phyloP scores from a whole-genome alignment of 1,140 invertebrate genomes.

The Rhagoletis pomonella region DNA sequence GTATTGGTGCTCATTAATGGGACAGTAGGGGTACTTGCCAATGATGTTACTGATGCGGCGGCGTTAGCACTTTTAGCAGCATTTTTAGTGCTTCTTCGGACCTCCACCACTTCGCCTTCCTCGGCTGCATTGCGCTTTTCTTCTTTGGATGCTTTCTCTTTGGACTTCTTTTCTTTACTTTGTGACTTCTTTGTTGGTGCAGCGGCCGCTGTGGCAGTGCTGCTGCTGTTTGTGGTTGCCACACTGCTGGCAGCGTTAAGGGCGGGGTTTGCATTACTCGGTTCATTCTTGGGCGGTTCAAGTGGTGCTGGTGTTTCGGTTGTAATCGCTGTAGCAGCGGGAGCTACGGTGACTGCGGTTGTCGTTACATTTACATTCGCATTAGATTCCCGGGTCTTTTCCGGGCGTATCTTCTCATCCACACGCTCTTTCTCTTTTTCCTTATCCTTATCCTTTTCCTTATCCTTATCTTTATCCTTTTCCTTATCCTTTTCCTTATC shows the following conservation, averaged over 20 bases:
- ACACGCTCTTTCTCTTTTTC: constrained; percentile 59
- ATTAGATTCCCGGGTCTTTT: constrained; percentile 57
- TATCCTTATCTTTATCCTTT: constrained; percentile 66
- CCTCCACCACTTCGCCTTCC: constrained; percentile 59
- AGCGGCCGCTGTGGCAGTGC: background rate
- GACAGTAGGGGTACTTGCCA: background rate
- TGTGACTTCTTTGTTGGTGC: constrained; percentile 50
- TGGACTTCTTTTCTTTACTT: constrained; percentile 57
- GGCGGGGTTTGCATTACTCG: background rate
- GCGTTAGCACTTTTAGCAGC: constrained; percentile 60
- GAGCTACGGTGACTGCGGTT: background rate
- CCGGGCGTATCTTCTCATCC: constrained; percentile 58
- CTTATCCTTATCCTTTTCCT: constrained; percentile 71
- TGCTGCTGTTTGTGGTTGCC: constrained; percentile 14
- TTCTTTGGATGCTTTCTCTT: constrained; percentile 63
- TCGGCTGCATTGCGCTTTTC: constrained; percentile 56
- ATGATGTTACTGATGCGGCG: constrained; percentile 46
- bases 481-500: constrained; percentile 71
- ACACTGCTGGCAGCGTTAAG: background rate
- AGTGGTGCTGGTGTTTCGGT: background rate
- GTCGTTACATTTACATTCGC: background rate
- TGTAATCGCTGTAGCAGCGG: background rate
- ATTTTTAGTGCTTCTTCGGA: background rate
- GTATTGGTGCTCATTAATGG: background rate
- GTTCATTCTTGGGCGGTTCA: background rate